phyloP scores from a whole-genome alignment of 2,797 vertebrate genomes.

The Valencia hispanica region DNA sequence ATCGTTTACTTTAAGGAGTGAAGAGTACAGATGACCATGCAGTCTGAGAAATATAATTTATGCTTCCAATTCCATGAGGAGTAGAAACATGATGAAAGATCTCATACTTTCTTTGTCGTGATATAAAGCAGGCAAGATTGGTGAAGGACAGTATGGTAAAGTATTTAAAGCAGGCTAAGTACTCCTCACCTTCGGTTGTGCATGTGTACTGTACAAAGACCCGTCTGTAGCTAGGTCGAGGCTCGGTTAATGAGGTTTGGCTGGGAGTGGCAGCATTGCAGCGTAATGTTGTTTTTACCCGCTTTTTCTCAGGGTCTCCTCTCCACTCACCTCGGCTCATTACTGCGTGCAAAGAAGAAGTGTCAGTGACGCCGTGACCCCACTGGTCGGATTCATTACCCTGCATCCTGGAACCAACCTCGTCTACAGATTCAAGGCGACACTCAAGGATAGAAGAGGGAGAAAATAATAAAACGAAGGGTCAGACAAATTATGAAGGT shows the following conservation, averaged over 20 bases:
- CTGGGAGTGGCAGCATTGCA: slow-evolving; percentile 11
- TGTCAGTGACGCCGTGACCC: slow-evolving; percentile 49
- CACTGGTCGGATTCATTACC: slow-evolving; percentile 65
- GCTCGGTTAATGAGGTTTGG: slow-evolving; percentile 68
- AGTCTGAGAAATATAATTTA: background rate
- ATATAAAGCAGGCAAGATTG: background rate
- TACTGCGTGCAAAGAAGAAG: slow-evolving; percentile 47
- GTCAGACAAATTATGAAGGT: slow-evolving; percentile 1
- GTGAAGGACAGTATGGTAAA: slow-evolving; percentile 30
- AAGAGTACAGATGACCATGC: too few species aligned
- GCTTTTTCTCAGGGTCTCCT: slow-evolving; percentile 14
- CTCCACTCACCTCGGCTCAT: slow-evolving; percentile 56
- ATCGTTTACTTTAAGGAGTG: too few species aligned
- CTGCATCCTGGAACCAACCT: slow-evolving; percentile 35
- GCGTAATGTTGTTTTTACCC: slow-evolving; percentile 2
- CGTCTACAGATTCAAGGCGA: slow-evolving; percentile 56
- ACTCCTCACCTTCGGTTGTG: slow-evolving; percentile 31
- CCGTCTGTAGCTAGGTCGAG: slow-evolving; percentile 27
- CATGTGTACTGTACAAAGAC: slow-evolving; percentile 26
- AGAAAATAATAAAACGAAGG: slow-evolving; percentile 17
- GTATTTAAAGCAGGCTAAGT: slow-evolving; percentile 55
- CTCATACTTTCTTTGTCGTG: background rate
- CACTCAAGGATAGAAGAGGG: background rate
- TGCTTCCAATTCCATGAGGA: background rate
- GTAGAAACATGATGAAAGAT: background rate